Base-by-base conservation (phyloP, 2,113 vertebrate genomes). In the Gymnarchus niloticus region DNA sequence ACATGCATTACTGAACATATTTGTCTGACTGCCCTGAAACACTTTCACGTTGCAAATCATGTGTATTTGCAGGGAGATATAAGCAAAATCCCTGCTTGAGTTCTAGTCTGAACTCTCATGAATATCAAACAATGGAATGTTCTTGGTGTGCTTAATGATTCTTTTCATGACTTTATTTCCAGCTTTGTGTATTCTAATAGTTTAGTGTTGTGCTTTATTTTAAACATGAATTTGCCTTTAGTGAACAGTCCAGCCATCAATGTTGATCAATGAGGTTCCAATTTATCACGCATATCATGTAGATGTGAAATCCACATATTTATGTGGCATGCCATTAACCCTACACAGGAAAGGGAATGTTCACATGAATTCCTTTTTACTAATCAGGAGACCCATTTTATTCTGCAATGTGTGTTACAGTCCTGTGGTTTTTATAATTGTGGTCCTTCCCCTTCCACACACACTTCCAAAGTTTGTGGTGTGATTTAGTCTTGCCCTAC, bases 81-180 rank as follows among this genome's bases (percentile, higher is more conserved):
- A 83, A 83, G 25, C n/a, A n/a, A n/a, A 33, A 44, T 37, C 41
- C 17, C 28, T 37, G 54, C 82, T 59, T 83, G 56, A 46, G 56
- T 56, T 54, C 19, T 1, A 59, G 56, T 21, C 21, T n/a, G 23
- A 23, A 21, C 54, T 37, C 28, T 57, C 28, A 33, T 46, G 54
- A 59, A 56, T n/a, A 41, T n/a, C 56, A 37, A 44, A 52, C 17
- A n/a, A 23, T 25, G 9, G 33, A 83, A 54, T 59, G 37, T 57
- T 83, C 37, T 59, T 59, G 37, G 56, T 33, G 25, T 59, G 37
- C 56, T 59, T 57, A 48, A n/a, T n/a, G 82, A 52, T 41, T 83
- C 57, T n/a, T 57, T 54, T 59, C 82, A 59, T 83, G 82, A 33
- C 56, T 83, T 83, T 37, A 14, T 56, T 21, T 41, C 37, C 56